Evolutionary conservation across 2,113 vertebrate genomes (phyloP).

Genomic region (Antennarius striatus): DNA sequence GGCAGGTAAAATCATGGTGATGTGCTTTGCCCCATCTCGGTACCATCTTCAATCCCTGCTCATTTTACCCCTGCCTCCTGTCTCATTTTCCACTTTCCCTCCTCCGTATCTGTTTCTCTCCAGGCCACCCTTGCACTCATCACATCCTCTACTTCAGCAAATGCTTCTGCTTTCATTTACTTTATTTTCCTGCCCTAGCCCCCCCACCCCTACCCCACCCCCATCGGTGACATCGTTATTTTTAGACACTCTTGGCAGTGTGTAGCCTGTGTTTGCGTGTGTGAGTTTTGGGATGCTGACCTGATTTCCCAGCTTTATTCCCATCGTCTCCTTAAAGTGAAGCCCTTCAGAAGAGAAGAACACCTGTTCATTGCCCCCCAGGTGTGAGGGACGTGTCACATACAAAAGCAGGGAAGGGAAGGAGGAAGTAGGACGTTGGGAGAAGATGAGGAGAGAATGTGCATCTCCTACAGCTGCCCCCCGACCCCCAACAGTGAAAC

Average conservation of each 20-base stretch:
- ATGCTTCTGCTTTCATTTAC: constrained; percentile 57
- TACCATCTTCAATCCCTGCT: constrained; percentile 19
- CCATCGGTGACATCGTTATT: constrained; percentile 47
- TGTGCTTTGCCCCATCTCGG: constrained; percentile 16
- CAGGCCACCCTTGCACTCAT: constrained; percentile 41
- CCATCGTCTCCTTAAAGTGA: constrained; percentile 30
- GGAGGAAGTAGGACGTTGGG: constrained; percentile 4
- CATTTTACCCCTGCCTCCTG: constrained; percentile 13
- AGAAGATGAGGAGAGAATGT: constrained; percentile 6
- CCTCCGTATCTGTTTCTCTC: constrained; percentile 36
- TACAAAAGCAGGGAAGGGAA: constrained; percentile 7
- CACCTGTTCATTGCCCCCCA: constrained; percentile 59
- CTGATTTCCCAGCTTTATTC: constrained; percentile 58
- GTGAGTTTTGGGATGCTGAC: constrained; percentile 50
- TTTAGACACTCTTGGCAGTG: constrained; percentile 47
- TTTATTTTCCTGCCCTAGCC: too few species aligned
- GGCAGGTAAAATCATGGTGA: constrained; percentile 51
- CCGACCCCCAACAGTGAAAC: constrained; percentile 2
- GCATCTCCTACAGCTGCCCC: constrained; percentile 9
- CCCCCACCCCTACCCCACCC: constrained; percentile 44
- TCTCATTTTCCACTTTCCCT: neutral
- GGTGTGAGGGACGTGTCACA: constrained; percentile 16
- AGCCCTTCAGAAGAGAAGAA: constrained; percentile 42
- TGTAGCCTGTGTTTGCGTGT: constrained; percentile 32
- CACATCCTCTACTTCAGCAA: constrained; percentile 42